Evolutionary conservation across 2,797 vertebrate genomes (phyloP).

Genomic region (Mastacembelus armatus): DNA sequence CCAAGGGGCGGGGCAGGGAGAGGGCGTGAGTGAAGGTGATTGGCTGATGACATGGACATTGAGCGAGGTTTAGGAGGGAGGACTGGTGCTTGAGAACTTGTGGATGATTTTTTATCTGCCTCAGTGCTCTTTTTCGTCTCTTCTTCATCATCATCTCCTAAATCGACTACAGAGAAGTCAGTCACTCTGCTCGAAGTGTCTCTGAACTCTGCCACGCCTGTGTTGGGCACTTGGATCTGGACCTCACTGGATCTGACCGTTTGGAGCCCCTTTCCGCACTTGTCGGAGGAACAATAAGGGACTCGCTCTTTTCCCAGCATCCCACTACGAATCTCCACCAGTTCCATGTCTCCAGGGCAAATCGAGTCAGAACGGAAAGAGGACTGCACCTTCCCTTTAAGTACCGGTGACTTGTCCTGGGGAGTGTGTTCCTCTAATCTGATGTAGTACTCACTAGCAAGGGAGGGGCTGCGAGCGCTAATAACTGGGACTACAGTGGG

Average conservation of each 20-base stretch:
- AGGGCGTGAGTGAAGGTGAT: constrained; percentile 81
- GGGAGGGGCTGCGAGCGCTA: constrained; percentile 93
- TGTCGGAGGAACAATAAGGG: constrained; percentile 74
- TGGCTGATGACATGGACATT: constrained; percentile 84
- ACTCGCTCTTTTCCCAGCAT: constrained; percentile 79
- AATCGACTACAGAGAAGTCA: constrained; percentile 85
- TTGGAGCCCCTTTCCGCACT: constrained; percentile 73
- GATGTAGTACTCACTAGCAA: constrained; percentile 94
- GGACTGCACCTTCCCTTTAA: constrained; percentile 73
- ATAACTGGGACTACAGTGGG: constrained; percentile 95
- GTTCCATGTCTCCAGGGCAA: constrained; percentile 82
- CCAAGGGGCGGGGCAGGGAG: constrained; percentile 83
- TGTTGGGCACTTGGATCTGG: constrained; percentile 82
- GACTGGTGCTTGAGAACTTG: constrained; percentile 74
- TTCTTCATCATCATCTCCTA: constrained; percentile 80
- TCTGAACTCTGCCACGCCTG: constrained; percentile 83
- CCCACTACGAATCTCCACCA: constrained; percentile 84
- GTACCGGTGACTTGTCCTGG: constrained; percentile 83
- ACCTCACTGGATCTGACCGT: constrained; percentile 83
- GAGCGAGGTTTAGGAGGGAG: constrained; percentile 86
- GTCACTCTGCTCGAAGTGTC: constrained; percentile 82
- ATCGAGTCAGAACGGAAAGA: constrained; percentile 60
- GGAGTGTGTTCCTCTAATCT: constrained; percentile 92
- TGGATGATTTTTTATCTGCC: constrained; percentile 58
- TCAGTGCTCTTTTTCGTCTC: constrained; percentile 62